These are phyloP conservation scores for Carterocephalus palaemon DNA, from an alignment of 2,888 invertebrate species.

Conservation along the genomic window DNA sequence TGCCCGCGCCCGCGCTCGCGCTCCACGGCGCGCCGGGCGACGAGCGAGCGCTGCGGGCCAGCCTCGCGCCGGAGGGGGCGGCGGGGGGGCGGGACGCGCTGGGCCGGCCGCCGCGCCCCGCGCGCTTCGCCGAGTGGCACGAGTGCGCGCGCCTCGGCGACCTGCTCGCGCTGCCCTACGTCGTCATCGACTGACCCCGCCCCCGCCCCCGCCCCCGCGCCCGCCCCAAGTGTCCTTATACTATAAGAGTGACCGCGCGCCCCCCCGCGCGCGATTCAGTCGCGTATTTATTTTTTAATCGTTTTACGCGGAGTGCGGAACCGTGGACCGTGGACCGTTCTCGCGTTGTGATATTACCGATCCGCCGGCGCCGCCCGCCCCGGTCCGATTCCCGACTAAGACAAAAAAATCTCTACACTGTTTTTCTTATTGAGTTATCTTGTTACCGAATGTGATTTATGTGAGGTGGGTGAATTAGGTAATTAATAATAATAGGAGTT, in stretches of 20 bases:
- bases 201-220: slow-evolving; percentile 36
- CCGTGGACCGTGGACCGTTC: slow-evolving; percentile 8
- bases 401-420: slow-evolving; percentile 55
- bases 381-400: slow-evolving; percentile 24
- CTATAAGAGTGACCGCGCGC: slow-evolving; percentile 36
- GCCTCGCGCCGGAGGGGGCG: slow-evolving; percentile 21
- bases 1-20: slow-evolving; percentile 45
- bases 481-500: slow-evolving; percentile 78
- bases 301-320: slow-evolving; percentile 5
- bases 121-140: slow-evolving; percentile 93
- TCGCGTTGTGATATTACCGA: slow-evolving; percentile 31
- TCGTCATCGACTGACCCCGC: slow-evolving; percentile 90
- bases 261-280: slow-evolving; percentile 7
- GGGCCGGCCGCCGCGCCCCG: slow-evolving; percentile 48
- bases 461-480: slow-evolving; percentile 67
- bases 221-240: slow-evolving; percentile 71
- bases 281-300: slow-evolving; percentile 11
- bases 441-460: slow-evolving; percentile 77
- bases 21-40: slow-evolving; percentile 28
- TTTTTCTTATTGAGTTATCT: slow-evolving; percentile 57
- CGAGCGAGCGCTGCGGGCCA: slow-evolving; percentile 35
- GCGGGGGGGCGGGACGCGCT: slow-evolving; percentile 39
- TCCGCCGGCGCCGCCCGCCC: slow-evolving; percentile 16
- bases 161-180: slow-evolving; percentile 96
- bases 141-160: slow-evolving; percentile 90